Evolutionary conservation across 1,140 invertebrate species (phyloP).

Genomic region (Stegodyphus mimosarum): DNA sequence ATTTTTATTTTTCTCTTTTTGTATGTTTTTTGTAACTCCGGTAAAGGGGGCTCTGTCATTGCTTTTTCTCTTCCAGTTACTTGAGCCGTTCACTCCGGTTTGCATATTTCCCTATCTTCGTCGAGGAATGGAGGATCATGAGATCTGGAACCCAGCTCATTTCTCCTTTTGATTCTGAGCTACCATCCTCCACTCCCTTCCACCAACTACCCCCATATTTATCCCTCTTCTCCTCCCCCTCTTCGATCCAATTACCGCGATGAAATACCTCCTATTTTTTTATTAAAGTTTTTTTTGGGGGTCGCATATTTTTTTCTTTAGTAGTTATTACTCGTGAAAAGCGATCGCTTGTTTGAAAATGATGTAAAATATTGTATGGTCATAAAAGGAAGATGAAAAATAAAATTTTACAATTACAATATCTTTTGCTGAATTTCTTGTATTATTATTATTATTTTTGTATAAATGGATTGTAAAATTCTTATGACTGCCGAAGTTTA

Average conservation of each 20-base stretch:
- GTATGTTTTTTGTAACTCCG: conserved; percentile 9
- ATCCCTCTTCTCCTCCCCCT: neutral
- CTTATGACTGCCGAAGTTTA: too few relatives aligned
- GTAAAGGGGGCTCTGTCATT: conserved; percentile 7
- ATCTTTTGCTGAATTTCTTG: neutral
- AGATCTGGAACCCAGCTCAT: conserved; percentile 40
- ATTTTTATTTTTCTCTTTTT: conserved; percentile 25
- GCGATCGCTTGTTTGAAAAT: conserved; percentile 27
- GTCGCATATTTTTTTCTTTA: conserved; percentile 1
- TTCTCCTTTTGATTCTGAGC: conserved; percentile 47
- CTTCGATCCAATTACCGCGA: conserved; percentile 56
- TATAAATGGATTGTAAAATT: too few relatives aligned
- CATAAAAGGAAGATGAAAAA: too few relatives aligned
- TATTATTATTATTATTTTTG: too few relatives aligned
- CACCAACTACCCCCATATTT: neutral
- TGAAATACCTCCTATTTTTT: conserved; percentile 35
- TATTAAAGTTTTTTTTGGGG: neutral
- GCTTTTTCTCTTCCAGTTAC: conserved; percentile 47
- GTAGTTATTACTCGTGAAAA: conserved; percentile 21
- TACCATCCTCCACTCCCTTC: neutral
- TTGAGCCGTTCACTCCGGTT: conserved; percentile 49
- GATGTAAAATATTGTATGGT: conserved; percentile 17
- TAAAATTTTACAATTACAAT: too few relatives aligned
- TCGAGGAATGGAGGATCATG: conserved; percentile 23
- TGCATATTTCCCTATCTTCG: conserved; percentile 51